Conservation (phyloP, 2,888 invertebrate species). For the Caenorhabditis macrosperma region DNA sequence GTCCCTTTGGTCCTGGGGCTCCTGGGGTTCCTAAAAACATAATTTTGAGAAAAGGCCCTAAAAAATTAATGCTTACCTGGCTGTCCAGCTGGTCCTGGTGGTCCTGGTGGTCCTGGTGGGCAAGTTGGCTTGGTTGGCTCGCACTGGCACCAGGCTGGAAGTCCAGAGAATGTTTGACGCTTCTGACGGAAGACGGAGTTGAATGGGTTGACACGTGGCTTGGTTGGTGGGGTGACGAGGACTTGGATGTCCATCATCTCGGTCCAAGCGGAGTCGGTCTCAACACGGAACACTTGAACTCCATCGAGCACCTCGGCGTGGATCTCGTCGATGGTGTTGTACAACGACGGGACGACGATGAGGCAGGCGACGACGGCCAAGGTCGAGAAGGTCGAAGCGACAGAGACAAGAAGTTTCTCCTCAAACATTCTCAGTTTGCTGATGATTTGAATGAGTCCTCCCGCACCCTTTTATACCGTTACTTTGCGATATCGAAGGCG, state of each 20-base stretch:
- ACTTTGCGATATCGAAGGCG: slow-evolving; percentile 17
- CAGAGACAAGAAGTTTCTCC: slow-evolving; percentile 70
- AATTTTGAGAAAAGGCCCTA: not conserved
- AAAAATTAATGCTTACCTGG: slow-evolving; percentile 33
- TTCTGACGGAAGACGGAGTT: slow-evolving; percentile 78
- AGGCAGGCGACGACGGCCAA: slow-evolving; percentile 74
- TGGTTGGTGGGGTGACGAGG: slow-evolving; percentile 76
- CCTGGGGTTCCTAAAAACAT: slow-evolving; percentile 68
- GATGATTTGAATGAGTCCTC: not conserved
- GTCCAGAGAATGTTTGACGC: slow-evolving; percentile 71
- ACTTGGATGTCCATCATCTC: slow-evolving; percentile 79
- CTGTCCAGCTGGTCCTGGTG: slow-evolving; percentile 71
- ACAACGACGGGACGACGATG: slow-evolving; percentile 75
- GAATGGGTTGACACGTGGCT: slow-evolving; percentile 74
- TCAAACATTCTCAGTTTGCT: slow-evolving; percentile 63
- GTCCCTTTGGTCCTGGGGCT: slow-evolving; percentile 70
- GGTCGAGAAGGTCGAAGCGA: slow-evolving; percentile 67
- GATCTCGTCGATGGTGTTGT: slow-evolving; percentile 75
- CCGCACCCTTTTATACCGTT: slow-evolving; percentile 35
- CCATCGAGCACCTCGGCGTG: slow-evolving; percentile 70
- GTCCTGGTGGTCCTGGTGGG: slow-evolving; percentile 73
- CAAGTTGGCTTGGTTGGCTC: slow-evolving; percentile 75
- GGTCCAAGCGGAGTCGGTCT: slow-evolving; percentile 78
- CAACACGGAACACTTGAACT: slow-evolving; percentile 77
- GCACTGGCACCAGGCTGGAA: slow-evolving; percentile 79